These are phyloP conservation scores for Drosophila testacea DNA, from an alignment of 2,888 invertebrate genomes.

Conservation along the genomic window DNA sequence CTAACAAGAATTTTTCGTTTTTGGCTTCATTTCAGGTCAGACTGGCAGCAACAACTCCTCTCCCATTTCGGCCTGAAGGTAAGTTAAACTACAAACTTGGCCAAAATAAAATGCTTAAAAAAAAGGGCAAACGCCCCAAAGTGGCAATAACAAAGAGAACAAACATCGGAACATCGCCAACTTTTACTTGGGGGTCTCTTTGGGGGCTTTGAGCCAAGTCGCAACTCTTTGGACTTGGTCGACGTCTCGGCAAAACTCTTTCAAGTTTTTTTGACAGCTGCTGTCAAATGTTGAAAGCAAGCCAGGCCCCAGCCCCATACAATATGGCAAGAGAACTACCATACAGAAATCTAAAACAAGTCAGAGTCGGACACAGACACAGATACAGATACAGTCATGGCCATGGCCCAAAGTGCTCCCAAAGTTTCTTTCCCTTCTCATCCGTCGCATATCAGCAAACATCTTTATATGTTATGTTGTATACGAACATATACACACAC, in stretches of 20 bases:
- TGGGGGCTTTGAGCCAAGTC: constrained; percentile 48
- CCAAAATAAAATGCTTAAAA: constrained; percentile 28
- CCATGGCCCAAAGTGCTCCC: constrained; percentile 62
- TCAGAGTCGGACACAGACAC: constrained; percentile 51
- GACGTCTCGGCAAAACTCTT: constrained; percentile 78
- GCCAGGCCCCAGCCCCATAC: constrained; percentile 32
- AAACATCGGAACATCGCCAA: constrained; percentile 66
- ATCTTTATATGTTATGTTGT: constrained; percentile 64
- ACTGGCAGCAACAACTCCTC: constrained; percentile 21
- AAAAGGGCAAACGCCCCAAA: constrained; percentile 57
- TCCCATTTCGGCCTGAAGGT: constrained; percentile 27
- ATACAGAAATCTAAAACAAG: constrained; percentile 76
- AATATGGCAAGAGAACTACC: constrained; percentile 26
- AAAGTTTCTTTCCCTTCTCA: constrained; percentile 36
- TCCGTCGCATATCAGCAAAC: constrained; percentile 63
- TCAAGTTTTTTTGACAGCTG: constrained; percentile 80
- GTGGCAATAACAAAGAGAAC: constrained; percentile 72
- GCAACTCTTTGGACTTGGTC: constrained; percentile 53
- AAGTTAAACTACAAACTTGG: constrained; percentile 54
- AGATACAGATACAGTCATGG: constrained; percentile 28
- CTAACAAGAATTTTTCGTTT: constrained; percentile 28
- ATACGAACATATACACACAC: neutral
- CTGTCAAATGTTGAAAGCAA: constrained; percentile 80
- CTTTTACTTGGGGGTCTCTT: constrained; percentile 61
- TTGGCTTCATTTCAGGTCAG: constrained; percentile 38